Evolutionary conservation across 2,113 vertebrate species (phyloP).

Genomic region (Cricetomys ansorgei): DNA sequence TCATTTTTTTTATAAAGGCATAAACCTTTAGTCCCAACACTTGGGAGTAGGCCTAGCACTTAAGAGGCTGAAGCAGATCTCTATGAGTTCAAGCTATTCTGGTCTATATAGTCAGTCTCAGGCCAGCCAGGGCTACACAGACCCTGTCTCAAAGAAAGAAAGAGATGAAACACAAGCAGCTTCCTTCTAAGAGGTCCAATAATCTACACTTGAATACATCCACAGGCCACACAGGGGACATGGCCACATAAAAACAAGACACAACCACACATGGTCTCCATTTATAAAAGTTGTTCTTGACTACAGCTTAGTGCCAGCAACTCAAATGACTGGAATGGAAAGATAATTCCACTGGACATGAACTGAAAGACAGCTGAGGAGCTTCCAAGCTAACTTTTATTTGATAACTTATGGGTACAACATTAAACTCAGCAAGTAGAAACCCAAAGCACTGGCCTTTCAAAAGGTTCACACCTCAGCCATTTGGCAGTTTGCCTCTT

Average conservation of each 20-base stretch:
- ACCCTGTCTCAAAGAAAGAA: neutral
- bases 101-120: neutral
- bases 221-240: neutral
- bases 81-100: neutral
- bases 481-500: conserved; percentile 73
- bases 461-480: conserved; percentile 66
- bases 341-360: conserved; percentile 45
- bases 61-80: neutral
- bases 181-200: neutral
- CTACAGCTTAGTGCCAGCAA: neutral
- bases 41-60: neutral
- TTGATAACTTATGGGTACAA: conserved; percentile 16
- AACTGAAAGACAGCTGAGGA: neutral
- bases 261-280: neutral
- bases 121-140: neutral
- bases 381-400: conserved; percentile 3
- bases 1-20: no score
- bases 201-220: neutral
- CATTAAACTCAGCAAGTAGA: conserved; percentile 23
- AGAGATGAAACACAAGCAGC: neutral
- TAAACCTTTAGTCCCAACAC: neutral
- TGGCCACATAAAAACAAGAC: neutral
- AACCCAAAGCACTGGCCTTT: conserved; percentile 49
- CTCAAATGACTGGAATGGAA: neutral
- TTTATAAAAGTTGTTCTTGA: neutral